These are phyloP conservation scores for Aradophagus sp. DNA, from an alignment of 1,140 invertebrate genomes.

Conservation along the genomic window DNA sequence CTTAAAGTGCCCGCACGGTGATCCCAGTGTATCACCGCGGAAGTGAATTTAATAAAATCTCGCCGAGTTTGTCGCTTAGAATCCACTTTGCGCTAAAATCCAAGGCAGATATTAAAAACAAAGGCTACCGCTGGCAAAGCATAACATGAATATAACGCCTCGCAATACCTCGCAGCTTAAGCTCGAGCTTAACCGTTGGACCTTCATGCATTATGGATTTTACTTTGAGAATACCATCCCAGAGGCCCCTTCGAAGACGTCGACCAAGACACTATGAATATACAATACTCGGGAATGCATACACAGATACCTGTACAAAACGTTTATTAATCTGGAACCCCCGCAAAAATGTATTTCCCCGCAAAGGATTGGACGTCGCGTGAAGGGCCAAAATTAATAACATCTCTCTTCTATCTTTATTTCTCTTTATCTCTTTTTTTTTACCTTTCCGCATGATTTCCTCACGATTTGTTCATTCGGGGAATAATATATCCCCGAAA, in stretches of 20 bases:
- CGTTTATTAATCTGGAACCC: conserved; percentile 49
- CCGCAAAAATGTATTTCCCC: conserved; percentile 35
- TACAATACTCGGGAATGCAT: conserved; percentile 72
- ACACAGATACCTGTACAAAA: conserved; percentile 60
- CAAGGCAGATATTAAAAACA: conserved; percentile 72
- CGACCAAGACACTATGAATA: conserved; percentile 75
- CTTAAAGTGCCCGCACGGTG: no score
- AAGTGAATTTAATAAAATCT: conserved; percentile 52
- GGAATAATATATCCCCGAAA: conserved; percentile 42
- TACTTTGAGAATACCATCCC: conserved; percentile 64
- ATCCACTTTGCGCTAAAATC: conserved; percentile 41
- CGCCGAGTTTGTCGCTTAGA: conserved; percentile 37
- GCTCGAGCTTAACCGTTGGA: conserved; percentile 66
- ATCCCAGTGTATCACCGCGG: background rate
- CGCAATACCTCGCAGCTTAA: conserved; percentile 71
- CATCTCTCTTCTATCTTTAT: no score
- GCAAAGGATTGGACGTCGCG: background rate
- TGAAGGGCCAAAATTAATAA: no score
- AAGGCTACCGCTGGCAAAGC: conserved; percentile 66
- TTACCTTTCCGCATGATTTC: conserved; percentile 37
- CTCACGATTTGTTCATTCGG: conserved; percentile 31
- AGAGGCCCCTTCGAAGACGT: conserved; percentile 55
- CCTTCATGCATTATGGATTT: conserved; percentile 76
- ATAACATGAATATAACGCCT: conserved; percentile 74
- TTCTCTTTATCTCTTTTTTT: no score